These are phyloP conservation scores for Aleadryas rufinucha DNA, from an alignment of 2,113 vertebrate genomes.

Conservation along the genomic window DNA sequence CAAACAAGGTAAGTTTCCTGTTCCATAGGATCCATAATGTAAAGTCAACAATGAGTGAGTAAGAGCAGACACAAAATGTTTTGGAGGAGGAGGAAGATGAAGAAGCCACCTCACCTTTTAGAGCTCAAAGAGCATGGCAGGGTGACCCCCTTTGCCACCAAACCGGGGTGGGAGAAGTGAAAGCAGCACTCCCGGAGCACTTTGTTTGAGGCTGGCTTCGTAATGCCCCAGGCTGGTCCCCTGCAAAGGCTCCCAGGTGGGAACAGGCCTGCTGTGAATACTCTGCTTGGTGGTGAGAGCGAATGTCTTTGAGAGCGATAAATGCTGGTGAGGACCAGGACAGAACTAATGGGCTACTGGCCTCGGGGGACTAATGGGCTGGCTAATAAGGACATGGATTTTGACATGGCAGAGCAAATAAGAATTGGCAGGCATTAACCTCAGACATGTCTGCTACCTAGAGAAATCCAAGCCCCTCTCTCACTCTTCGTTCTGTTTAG, in stretches of 20 bases:
- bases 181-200: neutral
- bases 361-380: constrained; percentile 29
- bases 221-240: fast-evolving
- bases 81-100: neutral
- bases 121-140: neutral
- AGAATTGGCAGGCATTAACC: constrained; percentile 65
- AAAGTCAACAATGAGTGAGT: neutral
- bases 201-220: neutral
- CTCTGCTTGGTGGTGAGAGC: fast-evolving
- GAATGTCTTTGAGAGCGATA: neutral
- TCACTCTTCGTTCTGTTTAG: constrained; percentile 28
- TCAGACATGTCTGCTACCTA: constrained; percentile 53
- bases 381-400: constrained; percentile 45
- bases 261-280: fast-evolving
- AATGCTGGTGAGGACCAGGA: neutral
- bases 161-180: neutral
- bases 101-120: neutral
- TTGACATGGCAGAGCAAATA: constrained; percentile 52
- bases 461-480: constrained; percentile 47
- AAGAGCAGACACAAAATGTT: neutral
- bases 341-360: constrained; percentile 34
- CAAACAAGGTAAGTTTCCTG: neutral
- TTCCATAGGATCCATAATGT: neutral
- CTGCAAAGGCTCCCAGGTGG: neutral
- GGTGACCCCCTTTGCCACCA: fast-evolving